Conservation (phyloP, 2,888 invertebrate genomes). For the Apantesis nais region DNA sequence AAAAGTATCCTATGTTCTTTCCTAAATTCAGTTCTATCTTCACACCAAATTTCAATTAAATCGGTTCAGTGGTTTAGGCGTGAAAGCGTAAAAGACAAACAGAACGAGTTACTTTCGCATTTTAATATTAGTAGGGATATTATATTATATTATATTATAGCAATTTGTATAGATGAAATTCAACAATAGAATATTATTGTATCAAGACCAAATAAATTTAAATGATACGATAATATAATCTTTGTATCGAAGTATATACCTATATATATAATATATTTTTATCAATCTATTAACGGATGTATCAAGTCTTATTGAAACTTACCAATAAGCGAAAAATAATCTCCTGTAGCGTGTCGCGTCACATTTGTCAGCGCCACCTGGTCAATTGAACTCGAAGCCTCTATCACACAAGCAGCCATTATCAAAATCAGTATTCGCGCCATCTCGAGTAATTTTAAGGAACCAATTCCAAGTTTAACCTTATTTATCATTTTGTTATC, state of each 20-base stretch:
- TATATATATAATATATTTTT: not conserved
- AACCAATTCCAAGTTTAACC: conserved; percentile 39
- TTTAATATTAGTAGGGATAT: too few species aligned
- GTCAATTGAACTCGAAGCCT: conserved; percentile 55
- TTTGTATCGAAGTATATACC: too few species aligned
- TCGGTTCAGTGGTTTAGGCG: too few species aligned
- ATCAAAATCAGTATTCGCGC: conserved; percentile 62
- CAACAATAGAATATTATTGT: not conserved
- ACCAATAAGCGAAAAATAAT: conserved; percentile 86
- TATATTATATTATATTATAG: too few species aligned
- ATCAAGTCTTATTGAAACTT: conserved; percentile 37
- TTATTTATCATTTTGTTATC: conserved; percentile 51
- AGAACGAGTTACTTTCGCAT: too few species aligned
- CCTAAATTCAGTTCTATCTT: too few species aligned
- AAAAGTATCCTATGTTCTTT: too few species aligned
- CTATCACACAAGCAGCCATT: conserved; percentile 41
- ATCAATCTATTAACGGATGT: not conserved
- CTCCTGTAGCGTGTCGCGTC: conserved; percentile 86
- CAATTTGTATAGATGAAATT: not conserved
- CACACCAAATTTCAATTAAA: too few species aligned
- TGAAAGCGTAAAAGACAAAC: too few species aligned
- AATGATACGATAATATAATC: not conserved
- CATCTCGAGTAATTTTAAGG: conserved; percentile 58
- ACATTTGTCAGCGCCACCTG: conserved; percentile 81
- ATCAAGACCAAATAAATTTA: not conserved